Evolutionary conservation across 2,888 invertebrate species (phyloP).

Genomic region (Schizaphis graminum): DNA sequence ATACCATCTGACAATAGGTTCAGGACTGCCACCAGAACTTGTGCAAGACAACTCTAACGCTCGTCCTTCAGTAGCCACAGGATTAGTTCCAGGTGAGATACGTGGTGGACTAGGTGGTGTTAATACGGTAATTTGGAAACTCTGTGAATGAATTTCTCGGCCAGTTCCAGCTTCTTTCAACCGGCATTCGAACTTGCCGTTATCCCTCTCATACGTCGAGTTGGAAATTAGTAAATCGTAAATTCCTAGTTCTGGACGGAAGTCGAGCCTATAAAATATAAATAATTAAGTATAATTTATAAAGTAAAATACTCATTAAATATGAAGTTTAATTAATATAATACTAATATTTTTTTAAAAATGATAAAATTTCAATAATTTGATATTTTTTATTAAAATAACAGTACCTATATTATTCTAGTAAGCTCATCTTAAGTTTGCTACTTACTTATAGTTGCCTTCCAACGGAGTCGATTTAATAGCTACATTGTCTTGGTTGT

Average conservation of each 20-base stretch:
- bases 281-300: background rate
- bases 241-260: constrained; percentile 83
- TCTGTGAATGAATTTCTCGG: constrained; percentile 84
- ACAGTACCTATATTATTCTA: background rate
- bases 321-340: background rate
- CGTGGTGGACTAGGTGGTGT: constrained; percentile 86
- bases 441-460: constrained; percentile 84
- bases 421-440: background rate
- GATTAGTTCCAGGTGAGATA: constrained; percentile 82
- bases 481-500: constrained; percentile 90
- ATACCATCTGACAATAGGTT: constrained; percentile 89
- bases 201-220: constrained; percentile 91
- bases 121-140: constrained; percentile 82
- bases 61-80: constrained; percentile 86
- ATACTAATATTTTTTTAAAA: background rate
- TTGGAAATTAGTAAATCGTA: constrained; percentile 92
- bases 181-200: constrained; percentile 92
- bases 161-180: constrained; percentile 88
- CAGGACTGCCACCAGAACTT: constrained; percentile 90
- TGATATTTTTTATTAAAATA: background rate
- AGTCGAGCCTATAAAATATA: constrained; percentile 79
- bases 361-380: background rate
- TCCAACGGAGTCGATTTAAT: constrained; percentile 86
- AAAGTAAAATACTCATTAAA: background rate
- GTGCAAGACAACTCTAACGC: constrained; percentile 84